Conservation (phyloP, 2,888 invertebrate species). For the Eupithecia exiguata region DNA sequence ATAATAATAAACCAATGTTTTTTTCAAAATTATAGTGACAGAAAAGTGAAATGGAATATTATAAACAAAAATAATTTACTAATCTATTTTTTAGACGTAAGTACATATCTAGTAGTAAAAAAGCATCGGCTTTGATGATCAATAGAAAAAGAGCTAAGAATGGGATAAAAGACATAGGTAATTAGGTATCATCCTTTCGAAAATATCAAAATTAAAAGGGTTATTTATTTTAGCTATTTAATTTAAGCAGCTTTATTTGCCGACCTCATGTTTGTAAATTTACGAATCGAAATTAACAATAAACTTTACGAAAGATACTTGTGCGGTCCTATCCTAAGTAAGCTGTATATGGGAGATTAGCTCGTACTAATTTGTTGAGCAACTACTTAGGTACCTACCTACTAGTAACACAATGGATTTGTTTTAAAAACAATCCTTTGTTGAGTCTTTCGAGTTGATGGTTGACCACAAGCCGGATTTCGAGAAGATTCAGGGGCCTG, state of each 20-base stretch:
- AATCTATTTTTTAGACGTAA: too few species aligned
- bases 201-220: not conserved
- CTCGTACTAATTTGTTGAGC: not conserved
- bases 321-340: not conserved
- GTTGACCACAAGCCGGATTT: not conserved
- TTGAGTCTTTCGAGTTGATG: not conserved
- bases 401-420: not conserved
- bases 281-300: not conserved
- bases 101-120: too few species aligned
- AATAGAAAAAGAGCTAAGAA: not conserved
- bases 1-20: too few species aligned
- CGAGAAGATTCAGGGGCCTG: not conserved
- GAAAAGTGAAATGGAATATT: too few species aligned
- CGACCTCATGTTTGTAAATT: not conserved
- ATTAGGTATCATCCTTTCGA: not conserved
- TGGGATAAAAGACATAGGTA: not conserved
- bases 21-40: too few species aligned
- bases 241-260: not conserved
- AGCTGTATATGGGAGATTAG: not conserved
- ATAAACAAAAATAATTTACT: not conserved
- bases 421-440: not conserved
- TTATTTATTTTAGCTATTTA: not conserved
- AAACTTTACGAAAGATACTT: not conserved
- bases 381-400: not conserved
- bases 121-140: not conserved